A percentile compares a stretch with the other conserved stretches of the same genome.
Conservation (phyloP, 1,140 invertebrate genomes). For the Drosophila pseudoananassae region DNA sequence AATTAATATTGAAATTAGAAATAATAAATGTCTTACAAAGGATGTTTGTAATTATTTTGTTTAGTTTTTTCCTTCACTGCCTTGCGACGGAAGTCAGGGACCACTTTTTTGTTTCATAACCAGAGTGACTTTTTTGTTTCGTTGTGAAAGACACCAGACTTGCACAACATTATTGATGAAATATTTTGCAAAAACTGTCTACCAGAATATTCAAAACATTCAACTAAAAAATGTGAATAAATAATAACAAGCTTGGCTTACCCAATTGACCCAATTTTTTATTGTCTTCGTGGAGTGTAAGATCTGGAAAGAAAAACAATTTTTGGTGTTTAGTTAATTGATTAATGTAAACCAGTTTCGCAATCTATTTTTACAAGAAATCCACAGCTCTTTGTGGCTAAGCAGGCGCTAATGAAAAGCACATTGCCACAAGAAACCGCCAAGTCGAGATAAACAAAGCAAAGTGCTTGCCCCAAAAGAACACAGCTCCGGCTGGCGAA, state of each 20-base stretch:
- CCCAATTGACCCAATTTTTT: constrained; percentile 40
- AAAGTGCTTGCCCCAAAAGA: constrained; percentile 31
- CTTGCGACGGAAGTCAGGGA: constrained; percentile 52
- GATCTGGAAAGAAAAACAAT: constrained; percentile 41
- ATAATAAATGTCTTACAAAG: neutral
- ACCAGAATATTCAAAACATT: neutral
- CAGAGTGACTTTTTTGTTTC: constrained; percentile 5
- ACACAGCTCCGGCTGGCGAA: constrained; percentile 25
- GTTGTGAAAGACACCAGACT: constrained; percentile 1
- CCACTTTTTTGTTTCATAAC: constrained; percentile 49
- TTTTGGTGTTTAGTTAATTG: neutral
- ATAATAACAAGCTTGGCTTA: constrained; percentile 17
- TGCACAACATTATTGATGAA: constrained; percentile 23
- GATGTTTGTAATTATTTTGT: constrained; percentile 22
- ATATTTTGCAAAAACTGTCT: neutral
- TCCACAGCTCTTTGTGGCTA: neutral
- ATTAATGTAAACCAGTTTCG: neutral
- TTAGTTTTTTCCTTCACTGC: neutral
- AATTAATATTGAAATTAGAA: too few species aligned
- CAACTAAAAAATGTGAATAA: neutral
- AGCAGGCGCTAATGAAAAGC: constrained; percentile 35
- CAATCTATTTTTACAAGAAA: neutral
- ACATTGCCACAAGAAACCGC: constrained; percentile 24
- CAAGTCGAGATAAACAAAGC: constrained; percentile 39
- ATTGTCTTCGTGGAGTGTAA: constrained; percentile 52